These are phyloP conservation scores for Pipistrellus pygmaeus DNA, from an alignment of 2,797 vertebrate genomes.

Conservation along the genomic window DNA sequence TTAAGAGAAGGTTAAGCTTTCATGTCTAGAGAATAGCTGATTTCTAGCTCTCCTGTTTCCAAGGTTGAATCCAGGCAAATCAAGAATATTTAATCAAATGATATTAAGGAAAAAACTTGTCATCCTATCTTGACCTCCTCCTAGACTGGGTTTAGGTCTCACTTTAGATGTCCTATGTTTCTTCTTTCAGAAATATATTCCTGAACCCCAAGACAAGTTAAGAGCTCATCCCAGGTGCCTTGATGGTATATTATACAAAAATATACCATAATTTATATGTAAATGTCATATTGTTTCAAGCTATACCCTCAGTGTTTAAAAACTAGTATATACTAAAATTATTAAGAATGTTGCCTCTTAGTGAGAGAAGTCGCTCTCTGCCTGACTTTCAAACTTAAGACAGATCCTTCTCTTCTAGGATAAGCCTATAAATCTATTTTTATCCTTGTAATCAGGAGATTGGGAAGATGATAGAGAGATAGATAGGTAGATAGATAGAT, in stretches of 20 bases:
- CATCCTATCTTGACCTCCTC: background rate
- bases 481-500: background rate
- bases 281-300: background rate
- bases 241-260: background rate
- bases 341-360: background rate
- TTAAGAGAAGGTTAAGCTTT: background rate
- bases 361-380: background rate
- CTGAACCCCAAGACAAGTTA: background rate
- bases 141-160: background rate
- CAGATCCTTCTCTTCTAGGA: background rate
- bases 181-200: background rate
- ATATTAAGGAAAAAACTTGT: background rate
- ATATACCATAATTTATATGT: background rate
- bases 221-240: background rate
- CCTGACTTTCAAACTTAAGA: background rate
- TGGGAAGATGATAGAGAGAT: background rate
- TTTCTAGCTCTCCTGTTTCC: background rate
- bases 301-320: background rate
- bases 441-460: background rate
- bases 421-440: background rate
- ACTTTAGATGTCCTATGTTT: background rate
- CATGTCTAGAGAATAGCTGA: background rate
- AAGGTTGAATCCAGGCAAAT: background rate
- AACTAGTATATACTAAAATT: background rate
- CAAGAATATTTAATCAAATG: background rate